Percentiles rank a stretch among this genome's conserved stretches.
Conservation (phyloP, 1,140 invertebrate genomes). For the Microplitis mediator region DNA sequence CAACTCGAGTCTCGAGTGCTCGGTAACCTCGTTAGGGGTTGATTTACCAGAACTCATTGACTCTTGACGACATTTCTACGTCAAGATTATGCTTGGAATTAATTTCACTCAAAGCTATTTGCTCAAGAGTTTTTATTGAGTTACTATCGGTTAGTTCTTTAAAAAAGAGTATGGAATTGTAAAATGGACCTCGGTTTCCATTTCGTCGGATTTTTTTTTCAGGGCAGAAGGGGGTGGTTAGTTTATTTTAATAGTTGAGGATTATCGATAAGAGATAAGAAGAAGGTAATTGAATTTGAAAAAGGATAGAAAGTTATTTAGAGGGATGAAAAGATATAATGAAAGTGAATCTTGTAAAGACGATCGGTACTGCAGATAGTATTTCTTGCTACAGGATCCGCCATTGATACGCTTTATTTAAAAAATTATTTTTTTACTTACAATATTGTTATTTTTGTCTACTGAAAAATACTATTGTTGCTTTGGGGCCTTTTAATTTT, state of each 20-base stretch:
- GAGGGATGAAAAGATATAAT: conserved; percentile 17
- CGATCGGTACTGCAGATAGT: conserved; percentile 10
- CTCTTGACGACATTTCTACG: conserved; percentile 42
- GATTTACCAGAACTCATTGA: conserved; percentile 53
- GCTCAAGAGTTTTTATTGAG: no score
- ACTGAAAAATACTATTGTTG: no score
- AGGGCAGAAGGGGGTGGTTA: no score
- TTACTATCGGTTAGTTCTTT: no score
- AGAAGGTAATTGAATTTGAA: conserved; percentile 23
- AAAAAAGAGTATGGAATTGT: no score
- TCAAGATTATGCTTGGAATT: neutral
- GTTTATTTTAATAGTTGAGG: neutral
- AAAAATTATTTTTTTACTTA: conserved; percentile 8
- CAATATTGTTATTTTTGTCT: neutral
- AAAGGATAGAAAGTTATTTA: conserved; percentile 14
- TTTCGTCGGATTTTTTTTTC: no score
- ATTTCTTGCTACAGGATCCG: conserved; percentile 40
- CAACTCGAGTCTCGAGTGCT: conserved; percentile 24
- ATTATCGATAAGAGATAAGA: conserved; percentile 31
- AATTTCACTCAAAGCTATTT: neutral
- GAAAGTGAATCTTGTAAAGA: conserved; percentile 22
- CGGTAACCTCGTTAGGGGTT: conserved; percentile 56
- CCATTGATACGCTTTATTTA: conserved; percentile 57
- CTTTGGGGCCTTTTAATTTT: neutral
- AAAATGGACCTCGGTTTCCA: no score